Base-by-base conservation (phyloP, 30 jellyfish, hydroid and myxozoan genomes). In the Haliclystus octoradiatus region DNA sequence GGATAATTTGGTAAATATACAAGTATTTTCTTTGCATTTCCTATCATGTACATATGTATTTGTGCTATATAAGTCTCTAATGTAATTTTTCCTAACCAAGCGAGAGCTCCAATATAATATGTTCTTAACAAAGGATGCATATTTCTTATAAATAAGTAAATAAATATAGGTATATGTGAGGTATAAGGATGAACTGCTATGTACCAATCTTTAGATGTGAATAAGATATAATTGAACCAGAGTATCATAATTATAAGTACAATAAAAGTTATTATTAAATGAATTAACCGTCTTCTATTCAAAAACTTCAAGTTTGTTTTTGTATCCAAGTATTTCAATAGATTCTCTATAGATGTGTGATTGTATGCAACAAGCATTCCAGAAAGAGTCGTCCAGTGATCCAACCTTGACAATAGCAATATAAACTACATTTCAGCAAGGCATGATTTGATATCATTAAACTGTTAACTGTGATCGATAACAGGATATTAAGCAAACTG, bases 361-460 rank as follows among this genome's bases (percentile, higher is more conserved):
- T 65, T 63, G 53, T 79, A 86, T 23, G 96, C 96, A 77, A 81
- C 79, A 1, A 86, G 52, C 96, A 86, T 86, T n/a, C 96, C 96
- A 53, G 68, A 63, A 24, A 86, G 40, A 23, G 96, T 86, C 26
- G 85, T 92, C 80, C 69, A 86, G 74, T 78, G 96, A 50, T 86
- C 96, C 62, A 86, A 53, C 19, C 87, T 82, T n/a, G n/a, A n/a
- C n/a, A n/a, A n/a, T n/a, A n/a, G n/a, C n/a, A n/a, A n/a, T n/a
- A n/a, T n/a, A n/a, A n/a, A n/a, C n/a, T n/a, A n/a, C n/a, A n/a
- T n/a, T n/a, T n/a, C n/a, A n/a, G n/a, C n/a, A n/a, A n/a, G n/a
- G n/a, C n/a, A n/a, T n/a, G n/a, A n/a, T n/a, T n/a, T n/a, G n/a
- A n/a, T n/a, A n/a, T n/a, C n/a, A n/a, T n/a, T n/a, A n/a, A n/a